Base-by-base conservation (phyloP, 2,113 vertebrate genomes). In the Sylvilagus bachmani region DNA sequence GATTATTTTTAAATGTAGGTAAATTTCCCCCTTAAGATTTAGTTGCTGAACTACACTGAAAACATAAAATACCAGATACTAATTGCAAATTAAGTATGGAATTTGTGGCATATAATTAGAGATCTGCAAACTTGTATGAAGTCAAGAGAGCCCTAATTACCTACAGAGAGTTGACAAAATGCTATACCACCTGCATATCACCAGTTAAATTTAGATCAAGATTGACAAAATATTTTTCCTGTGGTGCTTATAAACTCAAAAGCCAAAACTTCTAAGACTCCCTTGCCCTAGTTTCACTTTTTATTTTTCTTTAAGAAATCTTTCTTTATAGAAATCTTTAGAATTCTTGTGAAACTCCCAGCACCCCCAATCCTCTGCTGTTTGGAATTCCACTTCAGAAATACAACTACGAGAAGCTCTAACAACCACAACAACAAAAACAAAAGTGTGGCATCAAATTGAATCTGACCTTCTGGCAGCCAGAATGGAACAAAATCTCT, bases 101-200 rank as follows among this genome's bases (percentile, higher is more conserved):
- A 93, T 90, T 97, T 97, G 85, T 95, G 53, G 49, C 87, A 96
- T 73, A n/a, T 95, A 97, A 95, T 97, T 96, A 97, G 90, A 95
- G 75, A 97, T 71, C 92, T 96, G 70, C 53, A 82, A 89, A 93
- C 66, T 87, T 61, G 69, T 49, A 89, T 33, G 69, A 95, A 97
- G 94, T 13, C 7, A 38, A 67, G 75, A 95, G 74, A 94, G 95
- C 67, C 51, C 53, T 96, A 58, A 86, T 94, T 85, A 90, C 64
- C 82, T 80, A 93, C 10, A 96, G 78, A 70, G 78, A 80, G 89
- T 95, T 97, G 89, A 96, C 74, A 97, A 95, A 95, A 92, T 89
- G 49, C 64, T 86, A 90, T 94, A 25, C 67, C 92, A 88, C 89
- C 44, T 94, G 33, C 71, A 62, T 82, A 81, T 12, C 16, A 49